Conservation (phyloP, 2,797 vertebrate genomes). For the Acanthurus leucopareius region DNA sequence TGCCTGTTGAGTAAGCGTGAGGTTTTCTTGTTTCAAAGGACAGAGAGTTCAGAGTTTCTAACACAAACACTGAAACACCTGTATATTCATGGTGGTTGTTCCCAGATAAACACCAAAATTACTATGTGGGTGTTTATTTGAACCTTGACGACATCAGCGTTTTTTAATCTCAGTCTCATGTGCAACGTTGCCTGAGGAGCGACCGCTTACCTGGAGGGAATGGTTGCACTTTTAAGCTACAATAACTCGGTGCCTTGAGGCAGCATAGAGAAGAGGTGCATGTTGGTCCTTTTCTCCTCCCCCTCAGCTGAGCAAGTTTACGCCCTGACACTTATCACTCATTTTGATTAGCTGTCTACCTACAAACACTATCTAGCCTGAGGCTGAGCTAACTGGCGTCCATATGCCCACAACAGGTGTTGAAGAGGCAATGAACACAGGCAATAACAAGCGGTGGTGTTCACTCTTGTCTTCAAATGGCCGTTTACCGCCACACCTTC, state of each 20-base stretch:
- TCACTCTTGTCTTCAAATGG: constrained; percentile 55
- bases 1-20: constrained; percentile 16
- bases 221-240: constrained; percentile 36
- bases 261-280: background rate
- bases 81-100: constrained; percentile 14
- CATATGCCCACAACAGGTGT: constrained; percentile 64
- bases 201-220: constrained; percentile 29
- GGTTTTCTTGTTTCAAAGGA: constrained; percentile 4
- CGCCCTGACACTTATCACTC: constrained; percentile 54
- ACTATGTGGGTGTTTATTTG: constrained; percentile 24
- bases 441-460: constrained; percentile 44
- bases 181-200: constrained; percentile 15
- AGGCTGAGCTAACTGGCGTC: constrained; percentile 53
- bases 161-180: constrained; percentile 34
- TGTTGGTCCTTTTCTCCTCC: constrained; percentile 39
- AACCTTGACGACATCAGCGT: constrained; percentile 32
- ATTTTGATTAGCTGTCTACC: constrained; percentile 67
- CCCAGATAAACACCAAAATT: constrained; percentile 35
- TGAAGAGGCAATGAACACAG: constrained; percentile 56
- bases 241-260: constrained; percentile 25
- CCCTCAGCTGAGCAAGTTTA: constrained; percentile 50
- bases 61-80: constrained; percentile 13
- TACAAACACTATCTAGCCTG: constrained; percentile 49
- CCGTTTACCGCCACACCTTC: constrained; percentile 41
- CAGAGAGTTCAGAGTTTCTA: background rate